phyloP scores from a whole-genome alignment of 2,888 invertebrate genomes.

The Gryllus longicercus region DNA sequence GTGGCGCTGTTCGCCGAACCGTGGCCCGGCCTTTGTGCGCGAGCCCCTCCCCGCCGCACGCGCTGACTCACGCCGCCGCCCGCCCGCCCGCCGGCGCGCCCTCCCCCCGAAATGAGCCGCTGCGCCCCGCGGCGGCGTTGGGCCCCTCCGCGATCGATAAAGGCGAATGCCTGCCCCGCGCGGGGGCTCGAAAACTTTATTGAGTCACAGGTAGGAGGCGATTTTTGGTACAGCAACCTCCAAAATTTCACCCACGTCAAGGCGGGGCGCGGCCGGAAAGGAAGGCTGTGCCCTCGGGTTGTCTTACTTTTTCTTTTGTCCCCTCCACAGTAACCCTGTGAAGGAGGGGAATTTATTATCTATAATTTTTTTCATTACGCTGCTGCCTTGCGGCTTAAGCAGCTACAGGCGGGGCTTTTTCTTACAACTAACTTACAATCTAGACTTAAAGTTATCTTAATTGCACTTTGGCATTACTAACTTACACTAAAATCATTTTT shows the following conservation, averaged over 20 bases:
- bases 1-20: not conserved
- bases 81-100: not conserved
- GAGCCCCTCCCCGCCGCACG: not conserved
- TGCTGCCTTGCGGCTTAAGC: too few species aligned
- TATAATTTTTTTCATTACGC: too few species aligned
- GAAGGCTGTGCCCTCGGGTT: too few species aligned
- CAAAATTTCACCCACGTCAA: not conserved
- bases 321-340: too few species aligned
- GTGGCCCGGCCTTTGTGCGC: constrained; percentile 2
- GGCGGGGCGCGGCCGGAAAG: too few species aligned
- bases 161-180: not conserved
- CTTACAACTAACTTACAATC: too few species aligned
- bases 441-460: too few species aligned
- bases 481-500: too few species aligned
- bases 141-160: not conserved
- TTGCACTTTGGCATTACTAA: too few species aligned
- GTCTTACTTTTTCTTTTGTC: too few species aligned
- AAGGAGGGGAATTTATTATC: too few species aligned
- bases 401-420: too few species aligned
- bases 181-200: not conserved
- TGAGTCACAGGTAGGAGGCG: not conserved
- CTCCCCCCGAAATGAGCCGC: not conserved
- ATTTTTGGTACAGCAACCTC: not conserved
- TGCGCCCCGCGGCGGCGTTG: not conserved
- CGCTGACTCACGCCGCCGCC: not conserved